Evolutionary conservation across 2,888 invertebrate genomes (phyloP), one percentile per base, ranked within the genome.

Genomic region (Rhingia rostrata): DNA sequence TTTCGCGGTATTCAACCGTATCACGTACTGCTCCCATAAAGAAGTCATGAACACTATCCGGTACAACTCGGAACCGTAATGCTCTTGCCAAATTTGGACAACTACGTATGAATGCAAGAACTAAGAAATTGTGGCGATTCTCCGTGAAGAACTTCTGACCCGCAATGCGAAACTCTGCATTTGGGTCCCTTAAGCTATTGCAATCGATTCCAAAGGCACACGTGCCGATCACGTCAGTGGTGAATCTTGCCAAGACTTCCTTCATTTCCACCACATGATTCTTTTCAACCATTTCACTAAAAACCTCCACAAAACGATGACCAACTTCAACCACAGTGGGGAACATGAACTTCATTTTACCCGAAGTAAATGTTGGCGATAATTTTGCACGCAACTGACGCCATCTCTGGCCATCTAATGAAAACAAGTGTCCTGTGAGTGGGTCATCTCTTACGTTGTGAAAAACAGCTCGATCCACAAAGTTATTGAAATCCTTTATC

Each of bases 181-280:
- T 86, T 0, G 91, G 90, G 87, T 92, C 87, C 9, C 89, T 88
- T 47, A 92, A 88, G 22, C 91, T 91, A 73, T 92, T 92, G 81
- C 92, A 91, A 10, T 92, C 91, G 4, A 93, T 88, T 0, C 93
- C 93, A 86, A 93, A 93, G 4, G 92, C 92, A 86, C 92, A 92
- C 0, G 88, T 89, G 3, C 92, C 92, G 49, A 93, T 93, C 0
- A 93, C 92, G 86, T 93, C 93, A 4, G 92, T 92, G 0, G 93
- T 92, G 77, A 91, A 93, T 43, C 92, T 90, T 0, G 92, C 91
- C 39, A 91, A 87, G 2, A 92, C 63, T 6, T 92, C 92, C 66
- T 90, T 91, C 0, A 90, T 87, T 66, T 90, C 92, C 88, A 92
- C 77, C 87, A 92, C 43, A 87, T 88, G 6, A 9, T 82, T 56